A percentile compares a stretch with the other conserved stretches of the same genome.
phyloP scores from a whole-genome alignment of 1,140 invertebrate genomes.

The Caenorhabditis brenneri region DNA sequence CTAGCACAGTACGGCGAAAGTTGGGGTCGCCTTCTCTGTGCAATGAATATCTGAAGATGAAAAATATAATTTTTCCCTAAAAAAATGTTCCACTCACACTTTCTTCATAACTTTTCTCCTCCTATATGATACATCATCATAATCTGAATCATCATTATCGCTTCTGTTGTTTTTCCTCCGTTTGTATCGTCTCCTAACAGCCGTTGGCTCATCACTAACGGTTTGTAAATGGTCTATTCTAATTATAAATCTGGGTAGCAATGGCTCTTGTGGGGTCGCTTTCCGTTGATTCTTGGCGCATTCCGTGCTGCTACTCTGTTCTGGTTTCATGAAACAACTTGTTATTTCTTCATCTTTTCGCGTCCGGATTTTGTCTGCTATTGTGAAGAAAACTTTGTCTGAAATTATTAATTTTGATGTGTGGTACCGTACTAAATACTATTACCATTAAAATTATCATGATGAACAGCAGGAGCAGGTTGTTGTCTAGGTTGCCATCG shows the following conservation, averaged over 20 bases:
- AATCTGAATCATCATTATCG: slow-evolving; percentile 49
- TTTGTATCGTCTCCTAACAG: slow-evolving; percentile 44
- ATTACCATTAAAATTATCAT: not conserved
- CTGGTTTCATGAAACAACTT: not conserved
- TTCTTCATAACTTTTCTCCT: not conserved
- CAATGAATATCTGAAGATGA: not conserved
- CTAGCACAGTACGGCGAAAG: not conserved
- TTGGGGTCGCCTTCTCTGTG: not conserved
- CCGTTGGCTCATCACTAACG: slow-evolving; percentile 1
- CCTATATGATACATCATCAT: slow-evolving; percentile 10
- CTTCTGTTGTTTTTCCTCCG: slow-evolving; percentile 50
- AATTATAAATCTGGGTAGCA: slow-evolving; percentile 54
- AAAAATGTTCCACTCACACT: not conserved
- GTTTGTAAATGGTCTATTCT: slow-evolving; percentile 9
- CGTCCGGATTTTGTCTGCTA: not conserved
- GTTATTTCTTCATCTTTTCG: not conserved
- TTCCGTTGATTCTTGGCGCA: not conserved
- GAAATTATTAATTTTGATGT: no score
- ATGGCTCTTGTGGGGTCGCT: slow-evolving; percentile 1
- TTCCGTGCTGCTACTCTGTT: not conserved
- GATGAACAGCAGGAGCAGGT: not conserved
- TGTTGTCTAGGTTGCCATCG: not conserved
- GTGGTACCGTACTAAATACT: not conserved
- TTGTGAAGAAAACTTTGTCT: not conserved
- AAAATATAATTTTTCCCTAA: not conserved